phyloP scores from a whole-genome alignment of 2,797 vertebrate genomes.

The Coilia nasus region DNA sequence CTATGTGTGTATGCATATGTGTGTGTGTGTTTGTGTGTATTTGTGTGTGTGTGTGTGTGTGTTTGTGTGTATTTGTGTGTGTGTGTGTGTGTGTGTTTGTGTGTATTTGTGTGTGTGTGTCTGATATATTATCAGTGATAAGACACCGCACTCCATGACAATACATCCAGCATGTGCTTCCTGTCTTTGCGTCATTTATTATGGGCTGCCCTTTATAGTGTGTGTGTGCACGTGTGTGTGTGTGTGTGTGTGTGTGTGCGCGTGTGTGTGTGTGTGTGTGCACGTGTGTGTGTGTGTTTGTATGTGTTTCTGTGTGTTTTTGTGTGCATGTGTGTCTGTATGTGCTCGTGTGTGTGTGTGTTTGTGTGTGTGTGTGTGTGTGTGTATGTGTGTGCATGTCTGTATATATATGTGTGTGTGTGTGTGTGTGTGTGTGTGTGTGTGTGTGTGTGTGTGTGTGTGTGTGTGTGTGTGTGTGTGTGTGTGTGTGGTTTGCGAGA shows the following conservation, averaged over 20 bases:
- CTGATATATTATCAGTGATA: conserved; percentile 9
- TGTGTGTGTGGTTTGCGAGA: not conserved
- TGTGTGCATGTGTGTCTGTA: no score
- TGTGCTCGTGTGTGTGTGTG: no score
- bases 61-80: not conserved
- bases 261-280: no score
- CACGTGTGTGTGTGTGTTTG: no score
- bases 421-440: no score
- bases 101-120: not conserved
- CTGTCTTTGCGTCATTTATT: not conserved
- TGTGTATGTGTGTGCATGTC: no score
- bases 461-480: not conserved
- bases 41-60: not conserved
- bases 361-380: no score
- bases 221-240: not conserved
- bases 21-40: conserved; percentile 33
- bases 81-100: not conserved
- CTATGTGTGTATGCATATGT: conserved; percentile 29
- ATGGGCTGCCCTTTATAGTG: not conserved
- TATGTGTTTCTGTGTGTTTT: no score
- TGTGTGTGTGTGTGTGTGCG: not conserved
- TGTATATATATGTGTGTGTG: no score
- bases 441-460: no score
- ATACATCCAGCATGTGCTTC: not conserved
- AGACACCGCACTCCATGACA: not conserved